Evolutionary conservation across 2,888 invertebrate species (phyloP).

Genomic region (Metellina segmentata): DNA sequence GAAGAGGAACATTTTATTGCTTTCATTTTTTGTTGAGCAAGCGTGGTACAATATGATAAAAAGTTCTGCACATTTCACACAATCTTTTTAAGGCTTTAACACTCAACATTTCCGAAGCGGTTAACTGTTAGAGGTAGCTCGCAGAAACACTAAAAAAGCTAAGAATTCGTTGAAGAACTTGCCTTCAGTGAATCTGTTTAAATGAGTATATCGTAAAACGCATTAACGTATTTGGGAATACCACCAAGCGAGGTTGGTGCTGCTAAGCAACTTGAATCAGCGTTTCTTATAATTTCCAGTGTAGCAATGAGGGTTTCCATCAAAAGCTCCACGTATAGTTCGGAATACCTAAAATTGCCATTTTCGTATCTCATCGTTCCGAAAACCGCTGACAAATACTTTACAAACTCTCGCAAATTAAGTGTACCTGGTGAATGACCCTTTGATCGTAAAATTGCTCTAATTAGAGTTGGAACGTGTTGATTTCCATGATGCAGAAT

Average conservation of each 20-base stretch:
- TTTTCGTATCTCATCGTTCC: constrained; percentile 20
- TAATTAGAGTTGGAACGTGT: background rate
- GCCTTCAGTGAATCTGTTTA: background rate
- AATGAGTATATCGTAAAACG: constrained; percentile 49
- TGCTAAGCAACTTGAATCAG: constrained; percentile 20
- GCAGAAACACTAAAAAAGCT: background rate
- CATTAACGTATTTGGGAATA: constrained; percentile 43
- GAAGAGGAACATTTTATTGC: background rate
- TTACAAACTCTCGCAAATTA: constrained; percentile 32
- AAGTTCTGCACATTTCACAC: background rate
- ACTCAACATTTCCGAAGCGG: background rate
- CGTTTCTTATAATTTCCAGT: constrained; percentile 47
- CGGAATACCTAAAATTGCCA: constrained; percentile 6
- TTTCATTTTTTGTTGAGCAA: background rate
- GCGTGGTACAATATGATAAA: background rate
- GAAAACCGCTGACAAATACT: constrained; percentile 13
- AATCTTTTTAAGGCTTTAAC: background rate
- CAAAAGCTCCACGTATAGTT: constrained; percentile 39
- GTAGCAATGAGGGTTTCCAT: constrained; percentile 46
- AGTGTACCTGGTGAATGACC: constrained; percentile 7
- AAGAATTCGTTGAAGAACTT: background rate
- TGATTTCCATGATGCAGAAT: background rate
- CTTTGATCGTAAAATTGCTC: constrained; percentile 2
- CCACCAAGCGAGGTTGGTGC: background rate
- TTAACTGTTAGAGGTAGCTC: background rate